Evolutionary conservation across 2,797 vertebrate species (phyloP).

Genomic region (Crypturellus tataupa): DNA sequence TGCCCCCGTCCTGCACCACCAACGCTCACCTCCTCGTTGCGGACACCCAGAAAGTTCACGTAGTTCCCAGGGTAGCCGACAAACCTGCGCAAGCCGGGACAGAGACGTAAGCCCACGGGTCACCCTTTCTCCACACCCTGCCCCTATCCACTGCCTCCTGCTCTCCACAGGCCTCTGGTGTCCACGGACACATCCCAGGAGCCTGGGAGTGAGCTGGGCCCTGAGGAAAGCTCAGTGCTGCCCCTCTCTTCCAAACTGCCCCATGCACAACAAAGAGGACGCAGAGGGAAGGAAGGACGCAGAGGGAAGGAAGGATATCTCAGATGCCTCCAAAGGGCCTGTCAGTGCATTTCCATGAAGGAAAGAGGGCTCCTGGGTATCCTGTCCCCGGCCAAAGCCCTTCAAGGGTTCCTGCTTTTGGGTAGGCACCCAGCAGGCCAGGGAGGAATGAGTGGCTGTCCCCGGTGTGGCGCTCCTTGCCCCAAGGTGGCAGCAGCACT

Average conservation of each 20-base stretch:
- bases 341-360: too few species aligned
- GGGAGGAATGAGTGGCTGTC: fast-evolving
- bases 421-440: neutral
- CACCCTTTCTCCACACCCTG: too few species aligned
- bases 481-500: neutral
- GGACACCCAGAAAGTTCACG: conserved; percentile 51
- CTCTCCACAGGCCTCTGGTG: too few species aligned
- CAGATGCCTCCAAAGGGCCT: neutral
- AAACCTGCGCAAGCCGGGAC: conserved; percentile 34
- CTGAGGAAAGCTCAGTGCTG: neutral
- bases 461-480: fast-evolving
- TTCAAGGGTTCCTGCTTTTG: neutral
- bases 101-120: neutral
- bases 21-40: conserved; percentile 34
- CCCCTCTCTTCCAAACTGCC: neutral
- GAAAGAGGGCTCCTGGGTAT: neutral
- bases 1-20: too few species aligned
- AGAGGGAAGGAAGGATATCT: neutral
- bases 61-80: conserved; percentile 63
- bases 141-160: too few species aligned
- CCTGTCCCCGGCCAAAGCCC: neutral
- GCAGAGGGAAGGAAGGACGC: neutral
- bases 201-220: neutral
- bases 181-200: neutral
- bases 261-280: neutral